A percentile compares a stretch with the other conserved stretches of the same genome.
phyloP scores from a whole-genome alignment of 2,113 vertebrate genomes.

The Pluvialis apricaria region DNA sequence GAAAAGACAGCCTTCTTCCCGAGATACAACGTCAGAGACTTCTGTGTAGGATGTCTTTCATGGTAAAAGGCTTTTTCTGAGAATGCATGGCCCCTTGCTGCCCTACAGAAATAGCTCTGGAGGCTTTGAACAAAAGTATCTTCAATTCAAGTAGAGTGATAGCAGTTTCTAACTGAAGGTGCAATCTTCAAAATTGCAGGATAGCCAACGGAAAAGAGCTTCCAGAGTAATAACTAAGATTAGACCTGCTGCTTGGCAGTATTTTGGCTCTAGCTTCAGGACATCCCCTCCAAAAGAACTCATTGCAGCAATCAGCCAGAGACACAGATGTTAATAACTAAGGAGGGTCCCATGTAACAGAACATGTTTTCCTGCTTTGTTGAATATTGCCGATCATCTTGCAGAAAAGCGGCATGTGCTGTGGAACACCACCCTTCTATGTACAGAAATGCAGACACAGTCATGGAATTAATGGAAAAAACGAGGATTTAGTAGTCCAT shows the following conservation, averaged over 20 bases:
- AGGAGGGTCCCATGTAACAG: neutral
- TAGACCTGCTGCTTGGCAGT: neutral
- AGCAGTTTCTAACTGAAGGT: neutral
- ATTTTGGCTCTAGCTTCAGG: neutral
- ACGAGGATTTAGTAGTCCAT: neutral
- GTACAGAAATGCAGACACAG: neutral
- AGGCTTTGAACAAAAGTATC: neutral
- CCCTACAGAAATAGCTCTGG: neutral
- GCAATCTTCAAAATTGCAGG: neutral
- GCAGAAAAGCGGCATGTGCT: neutral
- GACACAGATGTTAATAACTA: neutral
- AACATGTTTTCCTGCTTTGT: neutral
- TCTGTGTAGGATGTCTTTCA: neutral
- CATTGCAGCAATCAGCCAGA: neutral
- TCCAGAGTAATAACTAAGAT: neutral
- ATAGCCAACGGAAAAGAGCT: neutral
- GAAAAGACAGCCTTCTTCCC: slow-evolving; percentile 14
- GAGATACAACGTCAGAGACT: neutral
- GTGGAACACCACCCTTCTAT: neutral
- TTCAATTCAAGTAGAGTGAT: neutral
- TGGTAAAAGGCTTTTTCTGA: neutral
- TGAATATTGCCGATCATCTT: neutral
- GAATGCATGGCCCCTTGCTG: neutral
- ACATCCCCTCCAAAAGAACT: neutral
- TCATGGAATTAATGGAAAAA: neutral